Conservation (phyloP, 2,888 invertebrate species). For the Phaonia tiefii region DNA sequence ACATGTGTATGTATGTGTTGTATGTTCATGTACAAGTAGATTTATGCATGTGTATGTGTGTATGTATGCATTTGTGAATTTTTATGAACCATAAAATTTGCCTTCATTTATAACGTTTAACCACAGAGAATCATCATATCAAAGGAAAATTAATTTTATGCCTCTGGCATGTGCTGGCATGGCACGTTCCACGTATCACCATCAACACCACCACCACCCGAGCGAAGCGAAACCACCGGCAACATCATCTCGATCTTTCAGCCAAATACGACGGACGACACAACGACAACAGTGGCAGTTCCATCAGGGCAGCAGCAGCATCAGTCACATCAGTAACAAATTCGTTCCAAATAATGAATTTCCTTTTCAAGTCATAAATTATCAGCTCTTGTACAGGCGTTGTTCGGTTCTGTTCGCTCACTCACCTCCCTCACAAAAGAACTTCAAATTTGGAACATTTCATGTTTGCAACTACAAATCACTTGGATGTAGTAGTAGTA, state of each 20-base stretch:
- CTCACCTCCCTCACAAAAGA: too few relatives aligned
- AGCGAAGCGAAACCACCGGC: too few relatives aligned
- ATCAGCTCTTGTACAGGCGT: not conserved
- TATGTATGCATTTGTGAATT: not conserved
- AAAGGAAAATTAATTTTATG: conserved; percentile 39
- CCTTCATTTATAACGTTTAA: conserved; percentile 31
- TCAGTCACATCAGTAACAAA: conserved; percentile 12
- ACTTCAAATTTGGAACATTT: too few relatives aligned
- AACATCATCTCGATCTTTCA: not conserved
- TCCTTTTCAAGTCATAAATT: conserved; percentile 35
- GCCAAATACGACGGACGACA: not conserved
- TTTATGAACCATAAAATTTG: conserved; percentile 38
- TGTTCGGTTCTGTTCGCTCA: too few relatives aligned
- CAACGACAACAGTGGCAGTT: not conserved
- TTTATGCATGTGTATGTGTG: too few relatives aligned
- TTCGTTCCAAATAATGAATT: conserved; percentile 34
- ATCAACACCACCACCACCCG: not conserved
- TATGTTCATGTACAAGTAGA: too few relatives aligned
- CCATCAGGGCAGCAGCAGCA: not conserved
- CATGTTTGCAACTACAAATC: too few relatives aligned
- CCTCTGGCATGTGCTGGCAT: conserved; percentile 23
- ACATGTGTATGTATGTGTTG: too few relatives aligned
- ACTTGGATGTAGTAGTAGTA: too few relatives aligned
- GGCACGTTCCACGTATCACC: conserved; percentile 1
- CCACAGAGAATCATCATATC: conserved; percentile 34